Evolutionary conservation across 2,113 vertebrate species (phyloP).

Genomic region (Psilopogon haemacephalus): DNA sequence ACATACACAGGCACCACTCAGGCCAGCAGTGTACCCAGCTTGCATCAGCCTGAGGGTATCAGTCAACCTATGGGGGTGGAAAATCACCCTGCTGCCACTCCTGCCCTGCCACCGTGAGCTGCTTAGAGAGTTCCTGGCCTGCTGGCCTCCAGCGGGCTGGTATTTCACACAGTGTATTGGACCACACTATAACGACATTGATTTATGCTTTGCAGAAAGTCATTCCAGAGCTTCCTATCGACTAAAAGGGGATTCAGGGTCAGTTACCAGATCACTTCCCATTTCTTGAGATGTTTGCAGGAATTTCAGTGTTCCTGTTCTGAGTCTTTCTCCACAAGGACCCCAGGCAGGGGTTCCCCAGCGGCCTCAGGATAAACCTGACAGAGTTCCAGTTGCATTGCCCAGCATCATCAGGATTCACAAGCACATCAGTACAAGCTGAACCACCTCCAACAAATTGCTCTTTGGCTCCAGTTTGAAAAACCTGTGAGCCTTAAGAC

Average conservation of each 20-base stretch:
- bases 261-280: neutral
- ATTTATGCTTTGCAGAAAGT: neutral
- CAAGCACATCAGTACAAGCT: neutral
- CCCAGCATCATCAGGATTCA: neutral
- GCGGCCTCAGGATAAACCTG: neutral
- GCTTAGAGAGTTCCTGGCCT: neutral
- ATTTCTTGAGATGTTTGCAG: neutral
- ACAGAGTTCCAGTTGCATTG: neutral
- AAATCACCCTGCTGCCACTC: neutral
- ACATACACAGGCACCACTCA: neutral
- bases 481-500: neutral
- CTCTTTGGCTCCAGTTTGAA: neutral
- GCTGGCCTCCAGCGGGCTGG: neutral
- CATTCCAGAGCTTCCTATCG: neutral
- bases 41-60: fast-evolving
- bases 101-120: fast-evolving
- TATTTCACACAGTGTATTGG: fast-evolving
- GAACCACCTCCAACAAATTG: fast-evolving
- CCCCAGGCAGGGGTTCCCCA: neutral
- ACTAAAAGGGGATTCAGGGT: neutral
- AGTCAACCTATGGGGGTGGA: neutral
- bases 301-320: neutral
- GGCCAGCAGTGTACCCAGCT: neutral
- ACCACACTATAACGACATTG: fast-evolving
- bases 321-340: neutral